A percentile compares a stretch with the other conserved stretches of the same genome.
phyloP scores from a whole-genome alignment of 2,888 invertebrate species.

The Diaphora mendica region DNA sequence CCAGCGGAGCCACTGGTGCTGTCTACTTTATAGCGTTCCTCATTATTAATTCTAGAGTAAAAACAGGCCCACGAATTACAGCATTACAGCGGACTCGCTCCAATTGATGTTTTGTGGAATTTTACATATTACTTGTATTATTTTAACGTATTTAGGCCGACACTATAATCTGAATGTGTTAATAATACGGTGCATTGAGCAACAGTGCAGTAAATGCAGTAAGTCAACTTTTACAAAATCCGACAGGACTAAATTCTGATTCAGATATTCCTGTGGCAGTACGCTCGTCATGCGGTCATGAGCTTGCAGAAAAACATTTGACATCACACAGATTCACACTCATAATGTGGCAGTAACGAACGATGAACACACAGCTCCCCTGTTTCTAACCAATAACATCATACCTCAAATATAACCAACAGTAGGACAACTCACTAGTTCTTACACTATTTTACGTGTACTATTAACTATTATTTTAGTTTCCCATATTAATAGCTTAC shows the following conservation, averaged over 20 bases:
- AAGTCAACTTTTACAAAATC: constrained; percentile 14
- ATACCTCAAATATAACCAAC: background rate
- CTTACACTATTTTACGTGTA: background rate
- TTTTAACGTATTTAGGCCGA: constrained; percentile 28
- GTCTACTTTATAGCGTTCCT: constrained; percentile 11
- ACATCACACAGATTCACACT: background rate
- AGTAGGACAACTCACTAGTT: background rate
- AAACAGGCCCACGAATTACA: constrained; percentile 18
- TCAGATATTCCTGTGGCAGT: background rate
- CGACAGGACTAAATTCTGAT: background rate
- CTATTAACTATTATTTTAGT: too few relatives aligned
- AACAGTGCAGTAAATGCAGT: constrained; percentile 23
- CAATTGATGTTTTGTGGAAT: constrained; percentile 31
- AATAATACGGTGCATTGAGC: constrained; percentile 9
- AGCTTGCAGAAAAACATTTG: background rate
- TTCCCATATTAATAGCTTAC: too few relatives aligned
- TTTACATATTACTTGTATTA: constrained; percentile 23
- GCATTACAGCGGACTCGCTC: constrained; percentile 6
- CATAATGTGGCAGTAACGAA: background rate
- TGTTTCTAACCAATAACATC: background rate
- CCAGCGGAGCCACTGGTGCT: background rate
- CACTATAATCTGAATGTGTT: constrained; percentile 14
- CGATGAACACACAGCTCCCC: background rate
- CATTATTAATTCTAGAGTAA: constrained; percentile 15
- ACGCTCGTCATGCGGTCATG: background rate